phyloP scores from a whole-genome alignment of 2,797 vertebrate species.

The Sebastes matsubarae region DNA sequence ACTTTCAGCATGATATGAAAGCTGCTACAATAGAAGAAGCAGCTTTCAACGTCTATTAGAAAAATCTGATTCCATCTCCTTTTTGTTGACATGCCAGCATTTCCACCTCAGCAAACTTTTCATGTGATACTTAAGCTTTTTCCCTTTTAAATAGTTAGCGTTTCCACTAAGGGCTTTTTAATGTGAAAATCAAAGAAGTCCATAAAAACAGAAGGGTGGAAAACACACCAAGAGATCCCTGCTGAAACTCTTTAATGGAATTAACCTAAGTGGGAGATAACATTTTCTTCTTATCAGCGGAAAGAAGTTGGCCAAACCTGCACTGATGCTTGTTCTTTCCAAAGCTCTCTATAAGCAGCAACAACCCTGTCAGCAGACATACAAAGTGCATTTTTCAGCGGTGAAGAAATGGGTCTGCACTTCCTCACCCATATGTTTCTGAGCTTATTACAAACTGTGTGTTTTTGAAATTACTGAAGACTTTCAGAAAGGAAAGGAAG shows the following conservation, averaged over 20 bases:
- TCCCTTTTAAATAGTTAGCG: neutral
- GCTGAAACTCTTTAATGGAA: neutral
- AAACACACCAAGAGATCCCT: neutral
- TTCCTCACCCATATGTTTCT: constrained; percentile 24
- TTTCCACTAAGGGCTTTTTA: neutral
- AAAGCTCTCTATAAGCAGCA: neutral
- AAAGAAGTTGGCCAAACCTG: neutral
- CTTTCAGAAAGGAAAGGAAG: constrained; percentile 10
- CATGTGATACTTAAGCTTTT: neutral
- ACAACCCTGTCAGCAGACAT: constrained; percentile 6
- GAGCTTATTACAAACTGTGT: constrained; percentile 25
- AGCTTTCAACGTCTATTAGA: neutral
- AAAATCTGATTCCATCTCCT: neutral
- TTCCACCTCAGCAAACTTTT: neutral
- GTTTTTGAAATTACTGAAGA: constrained; percentile 33
- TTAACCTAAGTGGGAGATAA: neutral
- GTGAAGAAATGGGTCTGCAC: neutral
- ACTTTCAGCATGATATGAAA: neutral
- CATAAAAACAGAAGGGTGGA: neutral
- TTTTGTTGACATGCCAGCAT: neutral
- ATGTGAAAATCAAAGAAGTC: constrained; percentile 5
- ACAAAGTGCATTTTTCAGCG: constrained; percentile 19
- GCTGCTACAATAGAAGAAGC: neutral
- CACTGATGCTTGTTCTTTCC: neutral
- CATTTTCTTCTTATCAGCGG: neutral